Evolutionary conservation across 1,140 invertebrate genomes (phyloP).

Genomic region (Trichomalopsis sarcophagae): DNA sequence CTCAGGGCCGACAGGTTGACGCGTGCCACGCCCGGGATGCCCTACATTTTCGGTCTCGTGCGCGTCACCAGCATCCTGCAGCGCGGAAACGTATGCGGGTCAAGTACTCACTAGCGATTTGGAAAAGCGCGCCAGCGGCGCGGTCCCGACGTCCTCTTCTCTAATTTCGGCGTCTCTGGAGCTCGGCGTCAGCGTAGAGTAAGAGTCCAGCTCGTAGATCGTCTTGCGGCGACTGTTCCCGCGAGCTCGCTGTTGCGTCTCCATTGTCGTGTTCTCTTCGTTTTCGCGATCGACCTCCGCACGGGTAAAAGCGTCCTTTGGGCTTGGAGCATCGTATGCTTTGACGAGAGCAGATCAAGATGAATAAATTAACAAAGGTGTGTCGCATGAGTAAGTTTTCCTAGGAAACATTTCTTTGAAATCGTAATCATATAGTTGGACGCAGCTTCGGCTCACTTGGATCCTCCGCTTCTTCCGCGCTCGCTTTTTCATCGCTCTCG

Average conservation of each 20-base stretch:
- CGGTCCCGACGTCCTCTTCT: not conserved
- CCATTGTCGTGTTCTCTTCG: not conserved
- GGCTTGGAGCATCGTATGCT: not conserved
- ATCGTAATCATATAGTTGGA: not conserved
- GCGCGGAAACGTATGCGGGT: not conserved
- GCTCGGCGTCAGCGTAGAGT: conserved; percentile 31
- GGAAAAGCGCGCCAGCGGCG: not conserved
- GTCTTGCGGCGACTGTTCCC: conserved; percentile 51
- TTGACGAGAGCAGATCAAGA: not conserved
- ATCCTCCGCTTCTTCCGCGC: not conserved
- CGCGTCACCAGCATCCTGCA: not conserved
- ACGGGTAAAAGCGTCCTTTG: not conserved
- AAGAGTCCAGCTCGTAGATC: conserved; percentile 63
- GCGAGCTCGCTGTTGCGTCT: not conserved
- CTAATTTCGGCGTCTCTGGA: not conserved
- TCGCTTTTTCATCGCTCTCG: not conserved
- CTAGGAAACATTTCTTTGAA: not conserved
- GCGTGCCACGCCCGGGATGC: conserved; percentile 61
- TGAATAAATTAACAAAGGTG: too few species aligned
- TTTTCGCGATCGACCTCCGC: not conserved
- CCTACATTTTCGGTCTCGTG: conserved; percentile 46
- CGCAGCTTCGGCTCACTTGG: not conserved
- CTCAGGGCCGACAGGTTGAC: conserved; percentile 68
- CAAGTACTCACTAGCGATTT: conserved; percentile 6
- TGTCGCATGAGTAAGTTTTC: too few species aligned